A percentile compares a stretch with the other conserved stretches of the same genome.
phyloP scores from a whole-genome alignment of 2,113 vertebrate genomes.

The Kobus ellipsiprymnus region DNA sequence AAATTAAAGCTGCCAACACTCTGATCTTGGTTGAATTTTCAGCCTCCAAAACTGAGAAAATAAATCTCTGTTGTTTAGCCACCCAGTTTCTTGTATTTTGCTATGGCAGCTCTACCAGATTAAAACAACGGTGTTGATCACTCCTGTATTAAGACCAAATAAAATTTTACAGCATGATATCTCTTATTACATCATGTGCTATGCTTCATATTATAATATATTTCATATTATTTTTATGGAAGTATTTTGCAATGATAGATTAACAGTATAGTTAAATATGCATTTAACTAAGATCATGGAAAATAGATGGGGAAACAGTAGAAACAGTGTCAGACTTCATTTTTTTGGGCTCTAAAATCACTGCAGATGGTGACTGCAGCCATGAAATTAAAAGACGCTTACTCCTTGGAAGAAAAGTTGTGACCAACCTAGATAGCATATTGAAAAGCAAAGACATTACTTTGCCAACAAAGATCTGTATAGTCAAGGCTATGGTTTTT shows the following conservation, averaged over 20 bases:
- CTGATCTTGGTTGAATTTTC: not conserved
- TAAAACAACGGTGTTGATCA: not conserved
- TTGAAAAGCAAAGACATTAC: too few species aligned
- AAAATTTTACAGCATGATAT: not conserved
- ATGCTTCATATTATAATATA: not conserved
- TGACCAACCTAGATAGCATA: too few species aligned
- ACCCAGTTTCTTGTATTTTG: not conserved
- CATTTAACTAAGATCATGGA: not conserved
- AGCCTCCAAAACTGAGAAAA: not conserved
- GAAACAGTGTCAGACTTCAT: too few species aligned
- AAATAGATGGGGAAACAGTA: too few species aligned
- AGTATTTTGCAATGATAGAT: not conserved
- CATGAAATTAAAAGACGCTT: too few species aligned
- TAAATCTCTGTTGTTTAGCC: not conserved
- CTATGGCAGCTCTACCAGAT: not conserved
- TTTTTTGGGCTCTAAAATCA: rapidly evolving
- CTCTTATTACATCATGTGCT: not conserved
- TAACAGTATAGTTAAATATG: not conserved
- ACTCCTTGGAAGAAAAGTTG: too few species aligned
- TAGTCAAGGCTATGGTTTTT: too few species aligned
- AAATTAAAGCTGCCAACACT: not conserved
- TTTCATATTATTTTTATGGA: not conserved
- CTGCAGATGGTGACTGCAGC: too few species aligned
- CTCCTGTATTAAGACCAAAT: not conserved
- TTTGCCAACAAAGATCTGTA: rapidly evolving